These are phyloP conservation scores for Mamestra configurata DNA, from an alignment of 1,140 invertebrate species.

Conservation along the genomic window DNA sequence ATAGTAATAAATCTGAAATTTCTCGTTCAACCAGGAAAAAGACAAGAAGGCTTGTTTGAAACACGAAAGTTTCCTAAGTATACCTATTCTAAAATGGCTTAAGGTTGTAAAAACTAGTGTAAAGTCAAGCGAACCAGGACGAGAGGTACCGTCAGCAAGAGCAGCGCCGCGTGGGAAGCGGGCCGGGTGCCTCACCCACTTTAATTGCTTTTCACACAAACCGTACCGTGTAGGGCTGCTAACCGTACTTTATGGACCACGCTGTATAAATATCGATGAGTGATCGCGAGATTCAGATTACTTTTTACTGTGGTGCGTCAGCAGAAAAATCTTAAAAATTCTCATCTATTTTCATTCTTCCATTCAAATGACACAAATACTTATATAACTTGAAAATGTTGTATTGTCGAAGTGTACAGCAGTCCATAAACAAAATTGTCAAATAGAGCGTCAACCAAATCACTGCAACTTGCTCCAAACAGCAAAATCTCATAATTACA, in stretches of 20 bases:
- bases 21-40: background rate
- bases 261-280: constrained; percentile 19
- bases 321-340: background rate
- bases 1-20: background rate
- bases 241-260: constrained; percentile 39
- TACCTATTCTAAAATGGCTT: constrained; percentile 1
- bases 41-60: background rate
- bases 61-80: constrained; percentile 13
- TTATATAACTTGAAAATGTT: background rate
- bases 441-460: background rate
- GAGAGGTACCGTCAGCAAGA: constrained; percentile 56
- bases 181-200: constrained; percentile 56
- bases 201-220: constrained; percentile 60
- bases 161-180: constrained; percentile 64
- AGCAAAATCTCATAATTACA: background rate
- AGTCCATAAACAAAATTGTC: no score
- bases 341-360: no score
- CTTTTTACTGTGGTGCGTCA: background rate
- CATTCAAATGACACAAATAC: background rate
- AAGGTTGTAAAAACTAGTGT: constrained; percentile 46
- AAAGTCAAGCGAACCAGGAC: constrained; percentile 53
- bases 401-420: background rate
- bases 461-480: background rate
- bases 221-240: constrained; percentile 46
- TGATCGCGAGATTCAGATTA: background rate